These are phyloP conservation scores for Meteorus sp. DNA, from an alignment of 1,140 invertebrate species.

Conservation along the genomic window DNA sequence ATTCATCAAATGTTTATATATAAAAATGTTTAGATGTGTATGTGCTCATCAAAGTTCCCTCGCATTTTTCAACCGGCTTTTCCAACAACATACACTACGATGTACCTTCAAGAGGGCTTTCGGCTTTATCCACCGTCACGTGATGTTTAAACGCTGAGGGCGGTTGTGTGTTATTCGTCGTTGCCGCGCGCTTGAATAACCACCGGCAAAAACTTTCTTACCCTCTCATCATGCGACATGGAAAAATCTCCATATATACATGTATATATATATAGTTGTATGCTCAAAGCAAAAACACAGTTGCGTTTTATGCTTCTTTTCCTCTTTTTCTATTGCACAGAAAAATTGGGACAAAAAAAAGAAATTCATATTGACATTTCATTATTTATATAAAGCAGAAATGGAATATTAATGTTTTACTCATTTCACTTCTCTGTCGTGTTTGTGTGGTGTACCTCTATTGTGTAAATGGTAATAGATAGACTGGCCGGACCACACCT, in stretches of 20 bases:
- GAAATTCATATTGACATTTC: too few species aligned
- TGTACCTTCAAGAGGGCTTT: background rate
- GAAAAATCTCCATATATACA: background rate
- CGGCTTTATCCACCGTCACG: background rate
- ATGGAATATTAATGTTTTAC: too few species aligned
- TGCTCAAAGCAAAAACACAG: too few species aligned
- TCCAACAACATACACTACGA: background rate
- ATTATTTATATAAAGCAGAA: too few species aligned
- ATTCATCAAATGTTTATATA: too few species aligned
- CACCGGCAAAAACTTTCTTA: background rate
- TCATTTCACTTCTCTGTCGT: background rate
- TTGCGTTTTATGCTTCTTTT: too few species aligned
- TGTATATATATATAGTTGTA: too few species aligned
- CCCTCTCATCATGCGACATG: background rate
- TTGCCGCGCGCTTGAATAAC: background rate
- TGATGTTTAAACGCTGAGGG: background rate
- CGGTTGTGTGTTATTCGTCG: too few species aligned
- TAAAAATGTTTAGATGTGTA: background rate
- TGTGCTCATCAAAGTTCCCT: background rate
- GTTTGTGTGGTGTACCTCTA: background rate
- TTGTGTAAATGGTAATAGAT: background rate
- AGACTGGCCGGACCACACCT: constrained; percentile 2
- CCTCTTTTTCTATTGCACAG: too few species aligned
- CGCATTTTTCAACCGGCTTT: background rate
- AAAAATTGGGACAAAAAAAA: too few species aligned